Percentiles rank a stretch among this genome's conserved stretches.
phyloP scores from a whole-genome alignment of 2,797 vertebrate species.

The Knipowitschia caucasica region DNA sequence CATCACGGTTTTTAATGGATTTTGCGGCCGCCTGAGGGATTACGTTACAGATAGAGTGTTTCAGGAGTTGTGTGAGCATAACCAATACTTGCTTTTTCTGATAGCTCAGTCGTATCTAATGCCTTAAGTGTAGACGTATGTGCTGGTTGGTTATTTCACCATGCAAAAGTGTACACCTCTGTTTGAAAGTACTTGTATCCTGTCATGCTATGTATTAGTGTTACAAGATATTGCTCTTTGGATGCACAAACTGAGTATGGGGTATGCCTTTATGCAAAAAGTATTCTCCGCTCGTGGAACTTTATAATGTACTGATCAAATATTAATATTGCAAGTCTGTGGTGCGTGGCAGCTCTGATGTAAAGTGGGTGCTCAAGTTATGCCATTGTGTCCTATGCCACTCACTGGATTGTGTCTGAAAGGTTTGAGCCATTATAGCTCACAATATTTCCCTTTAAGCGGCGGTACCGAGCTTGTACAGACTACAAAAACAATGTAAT shows the following conservation, averaged over 20 bases:
- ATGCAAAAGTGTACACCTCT: background rate
- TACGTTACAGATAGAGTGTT: background rate
- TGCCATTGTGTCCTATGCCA: background rate
- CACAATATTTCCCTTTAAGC: too few species aligned
- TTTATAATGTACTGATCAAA: background rate
- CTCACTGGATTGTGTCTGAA: background rate
- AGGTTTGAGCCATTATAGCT: too few species aligned
- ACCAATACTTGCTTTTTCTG: constrained; percentile 3
- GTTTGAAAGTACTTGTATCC: background rate
- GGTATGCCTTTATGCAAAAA: background rate
- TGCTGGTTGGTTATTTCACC: background rate
- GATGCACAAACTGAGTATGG: background rate
- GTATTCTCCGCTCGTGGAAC: background rate
- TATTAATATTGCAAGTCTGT: background rate
- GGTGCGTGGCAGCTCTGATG: background rate
- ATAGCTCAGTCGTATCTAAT: constrained; percentile 2
- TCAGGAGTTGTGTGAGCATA: background rate
- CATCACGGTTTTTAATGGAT: background rate
- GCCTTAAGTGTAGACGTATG: background rate
- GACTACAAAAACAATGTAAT: too few species aligned
- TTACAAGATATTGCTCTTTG: background rate
- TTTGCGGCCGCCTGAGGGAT: background rate
- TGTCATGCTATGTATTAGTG: background rate
- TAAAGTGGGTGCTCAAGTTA: background rate
- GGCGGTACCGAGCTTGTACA: too few species aligned